phyloP scores from a whole-genome alignment of 1,140 invertebrate species.

The Pogonomyrmex californicus region DNA sequence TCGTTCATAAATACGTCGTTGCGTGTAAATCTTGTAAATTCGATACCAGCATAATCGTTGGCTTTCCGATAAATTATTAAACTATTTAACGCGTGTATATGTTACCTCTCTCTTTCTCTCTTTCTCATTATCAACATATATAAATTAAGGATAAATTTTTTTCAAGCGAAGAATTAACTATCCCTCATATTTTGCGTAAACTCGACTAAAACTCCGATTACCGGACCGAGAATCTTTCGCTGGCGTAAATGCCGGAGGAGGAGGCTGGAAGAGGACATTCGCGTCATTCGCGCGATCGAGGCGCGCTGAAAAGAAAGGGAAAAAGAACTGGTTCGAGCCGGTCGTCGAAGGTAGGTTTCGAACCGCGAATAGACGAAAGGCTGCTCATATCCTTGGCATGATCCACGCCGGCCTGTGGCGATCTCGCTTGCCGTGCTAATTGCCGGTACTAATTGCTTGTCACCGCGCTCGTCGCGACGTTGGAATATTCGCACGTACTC shows the following conservation, averaged over 20 bases:
- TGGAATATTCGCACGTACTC: conserved; percentile 37
- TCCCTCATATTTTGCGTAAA: conserved; percentile 13
- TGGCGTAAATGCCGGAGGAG: background rate
- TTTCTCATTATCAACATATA: background rate
- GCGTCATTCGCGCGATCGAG: conserved; percentile 28
- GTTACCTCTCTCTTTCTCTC: background rate
- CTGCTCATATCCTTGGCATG: conserved; percentile 48
- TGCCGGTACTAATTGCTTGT: conserved; percentile 58
- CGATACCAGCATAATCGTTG: background rate
- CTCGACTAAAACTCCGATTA: background rate
- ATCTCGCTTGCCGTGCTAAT: conserved; percentile 49
- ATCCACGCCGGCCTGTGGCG: conserved; percentile 2
- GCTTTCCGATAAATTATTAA: background rate
- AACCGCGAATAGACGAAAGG: conserved; percentile 44
- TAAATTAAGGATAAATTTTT: conserved; percentile 27
- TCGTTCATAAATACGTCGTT: conserved; percentile 28
- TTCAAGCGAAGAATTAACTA: background rate
- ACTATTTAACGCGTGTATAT: background rate
- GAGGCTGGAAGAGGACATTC: background rate
- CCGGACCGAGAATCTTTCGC: background rate
- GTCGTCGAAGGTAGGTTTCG: conserved; percentile 29
- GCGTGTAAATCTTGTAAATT: conserved; percentile 25
- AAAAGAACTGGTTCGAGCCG: conserved; percentile 46
- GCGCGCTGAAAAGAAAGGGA: conserved; percentile 14
- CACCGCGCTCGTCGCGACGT: conserved; percentile 27